Percentiles rank a stretch among this genome's conserved stretches.
phyloP scores from a whole-genome alignment of 1,140 invertebrate species.

The Odontomachus brunneus region DNA sequence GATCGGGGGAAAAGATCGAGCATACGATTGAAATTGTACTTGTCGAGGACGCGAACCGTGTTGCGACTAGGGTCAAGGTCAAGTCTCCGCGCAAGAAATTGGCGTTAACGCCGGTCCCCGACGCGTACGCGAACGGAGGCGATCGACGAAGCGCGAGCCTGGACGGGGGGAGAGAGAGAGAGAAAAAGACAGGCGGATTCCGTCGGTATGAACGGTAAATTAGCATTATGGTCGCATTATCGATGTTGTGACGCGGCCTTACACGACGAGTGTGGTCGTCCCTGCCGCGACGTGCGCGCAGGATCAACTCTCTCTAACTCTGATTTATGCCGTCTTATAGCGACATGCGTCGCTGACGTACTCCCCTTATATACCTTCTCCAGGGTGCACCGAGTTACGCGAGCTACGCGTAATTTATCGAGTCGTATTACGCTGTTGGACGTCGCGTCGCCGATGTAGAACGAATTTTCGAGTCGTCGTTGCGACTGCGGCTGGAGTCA shows the following conservation, averaged over 20 bases:
- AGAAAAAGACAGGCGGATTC: constrained; percentile 54
- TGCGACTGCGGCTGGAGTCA: constrained; percentile 25
- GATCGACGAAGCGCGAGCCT: constrained; percentile 25
- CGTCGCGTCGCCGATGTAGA: constrained; percentile 45
- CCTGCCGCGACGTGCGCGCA: constrained; percentile 61
- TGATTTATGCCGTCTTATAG: constrained; percentile 78
- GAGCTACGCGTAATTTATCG: constrained; percentile 69
- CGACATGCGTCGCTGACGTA: constrained; percentile 43
- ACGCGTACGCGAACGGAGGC: constrained; percentile 33
- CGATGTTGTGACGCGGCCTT: constrained; percentile 82
- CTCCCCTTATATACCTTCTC: constrained; percentile 47
- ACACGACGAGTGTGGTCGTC: constrained; percentile 75
- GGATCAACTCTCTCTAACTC: constrained; percentile 79
- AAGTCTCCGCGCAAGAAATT: constrained; percentile 50
- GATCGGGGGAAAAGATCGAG: not conserved
- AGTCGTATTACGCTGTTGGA: constrained; percentile 38
- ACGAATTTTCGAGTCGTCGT: constrained; percentile 16
- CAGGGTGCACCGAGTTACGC: constrained; percentile 63
- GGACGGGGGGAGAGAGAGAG: not conserved
- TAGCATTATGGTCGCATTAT: constrained; percentile 83
- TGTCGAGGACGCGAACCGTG: constrained; percentile 45
- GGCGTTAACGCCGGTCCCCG: constrained; percentile 55
- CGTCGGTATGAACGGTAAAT: constrained; percentile 80
- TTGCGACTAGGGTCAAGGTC: constrained; percentile 68
- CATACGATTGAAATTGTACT: constrained; percentile 5